Evolutionary conservation across 2,888 invertebrate species (phyloP).

Genomic region (Nephrotoma flavescens): DNA sequence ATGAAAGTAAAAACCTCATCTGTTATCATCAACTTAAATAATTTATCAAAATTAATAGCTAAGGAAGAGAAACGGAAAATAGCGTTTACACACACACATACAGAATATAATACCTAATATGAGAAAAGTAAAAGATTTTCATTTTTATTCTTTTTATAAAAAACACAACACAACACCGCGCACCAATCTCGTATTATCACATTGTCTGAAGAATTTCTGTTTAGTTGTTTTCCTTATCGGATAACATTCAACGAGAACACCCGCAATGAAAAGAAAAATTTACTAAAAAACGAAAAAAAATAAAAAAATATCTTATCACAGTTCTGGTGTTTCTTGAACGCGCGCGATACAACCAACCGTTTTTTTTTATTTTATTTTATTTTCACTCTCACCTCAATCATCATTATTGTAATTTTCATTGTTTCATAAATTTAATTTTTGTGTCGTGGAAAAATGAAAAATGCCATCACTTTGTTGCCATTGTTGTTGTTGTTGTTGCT

Average conservation of each 20-base stretch:
- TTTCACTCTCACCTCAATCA: not conserved
- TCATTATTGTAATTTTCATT: not conserved
- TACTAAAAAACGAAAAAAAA: not conserved
- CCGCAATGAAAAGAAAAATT: not conserved
- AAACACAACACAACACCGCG: not conserved
- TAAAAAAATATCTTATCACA: not conserved
- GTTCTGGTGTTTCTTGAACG: not conserved
- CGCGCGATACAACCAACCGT: not conserved
- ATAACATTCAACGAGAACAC: not conserved
- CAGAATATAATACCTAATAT: not conserved
- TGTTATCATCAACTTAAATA: constrained; percentile 4
- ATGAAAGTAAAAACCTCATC: not conserved
- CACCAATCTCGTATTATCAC: not conserved
- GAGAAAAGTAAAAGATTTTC: not conserved
- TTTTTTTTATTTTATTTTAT: not conserved
- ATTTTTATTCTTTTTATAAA: not conserved
- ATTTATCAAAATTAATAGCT: constrained; percentile 4
- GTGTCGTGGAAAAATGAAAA: not conserved
- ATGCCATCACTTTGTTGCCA: not conserved
- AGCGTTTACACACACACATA: not conserved
- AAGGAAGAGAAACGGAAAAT: not conserved
- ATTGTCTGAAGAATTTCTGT: not conserved
- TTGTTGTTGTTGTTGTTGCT: not conserved
- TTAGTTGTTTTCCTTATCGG: not conserved
- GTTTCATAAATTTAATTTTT: not conserved